Base-by-base conservation (phyloP, 2,888 invertebrate genomes). In the Philonicus albiceps region DNA sequence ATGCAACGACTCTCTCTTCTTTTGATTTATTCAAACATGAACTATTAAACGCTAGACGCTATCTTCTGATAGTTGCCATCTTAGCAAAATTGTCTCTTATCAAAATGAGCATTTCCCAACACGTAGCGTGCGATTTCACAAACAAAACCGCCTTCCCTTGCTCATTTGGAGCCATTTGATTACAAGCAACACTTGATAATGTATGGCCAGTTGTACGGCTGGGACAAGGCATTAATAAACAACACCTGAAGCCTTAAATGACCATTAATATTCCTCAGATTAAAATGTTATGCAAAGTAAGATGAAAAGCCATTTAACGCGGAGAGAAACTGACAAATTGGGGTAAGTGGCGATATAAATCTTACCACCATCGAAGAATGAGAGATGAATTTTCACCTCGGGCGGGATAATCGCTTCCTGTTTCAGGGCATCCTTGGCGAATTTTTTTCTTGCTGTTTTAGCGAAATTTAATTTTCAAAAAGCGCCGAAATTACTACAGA, bases 231-330 rank as follows among this genome's bases (percentile, higher is more conserved):
- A 80, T 80, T 80, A 80, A 80, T 80, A 80, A 80, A 53, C 49
- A 80, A 49, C 80, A 80, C 80, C 49, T 80, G 49, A 80, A 80
- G 31, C 80, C 53, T 53, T 80, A 80, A 80, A 80, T 80, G 13
- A 49, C 80, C 80, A 80, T 80, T 53, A 80, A 80, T 80, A 80
- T 80, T 80, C 80, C 40, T 80, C 80, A 80, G 80, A 80, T 80
- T 80, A 80, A 80, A 80, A 80, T 80, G 80, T 80, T 80, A 80
- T 80, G 80, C 80, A 53, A 53, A 53, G 80, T 53, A 80, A 80
- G 80, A 80, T 80, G 80, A 49, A 80, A 80, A 53, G 80, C 53
- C 43, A 31, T 80, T 80, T 80, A 80, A 53, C 53, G 53, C 53
- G 53, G 22, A 80, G 80, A 80, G 80, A 80, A 80, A 53, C 80